These are phyloP conservation scores for Pseudomyrmex flavicornis DNA, from an alignment of 1,140 invertebrate genomes.

Conservation along the genomic window DNA sequence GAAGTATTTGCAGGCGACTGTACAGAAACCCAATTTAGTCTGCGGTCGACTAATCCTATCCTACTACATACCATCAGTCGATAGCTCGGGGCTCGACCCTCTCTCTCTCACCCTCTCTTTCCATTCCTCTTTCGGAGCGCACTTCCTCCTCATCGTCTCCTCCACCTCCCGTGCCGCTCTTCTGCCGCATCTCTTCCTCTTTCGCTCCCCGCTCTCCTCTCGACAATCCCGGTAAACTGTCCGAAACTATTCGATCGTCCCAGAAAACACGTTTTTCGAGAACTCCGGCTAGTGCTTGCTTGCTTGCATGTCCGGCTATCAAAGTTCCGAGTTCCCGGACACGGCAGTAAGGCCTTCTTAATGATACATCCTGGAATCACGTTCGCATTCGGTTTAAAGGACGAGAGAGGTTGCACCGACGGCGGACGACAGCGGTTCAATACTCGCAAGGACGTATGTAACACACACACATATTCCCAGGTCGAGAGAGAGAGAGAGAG, in stretches of 20 bases:
- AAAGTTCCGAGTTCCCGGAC: constrained; percentile 21
- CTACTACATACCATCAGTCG: constrained; percentile 83
- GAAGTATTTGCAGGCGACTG: constrained; percentile 82
- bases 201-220: constrained; percentile 36
- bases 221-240: constrained; percentile 65
- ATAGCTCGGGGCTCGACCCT: constrained; percentile 80
- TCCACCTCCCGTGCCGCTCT: constrained; percentile 34
- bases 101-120: constrained; percentile 73
- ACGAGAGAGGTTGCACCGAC: neutral
- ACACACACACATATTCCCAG: neutral
- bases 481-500: neutral
- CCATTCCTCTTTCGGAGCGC: constrained; percentile 50
- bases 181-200: constrained; percentile 60
- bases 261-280: constrained; percentile 48
- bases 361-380: constrained; percentile 40
- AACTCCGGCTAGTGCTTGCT: neutral
- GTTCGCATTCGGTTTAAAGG: constrained; percentile 29
- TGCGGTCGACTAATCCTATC: constrained; percentile 84
- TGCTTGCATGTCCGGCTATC: constrained; percentile 38
- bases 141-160: constrained; percentile 58
- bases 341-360: constrained; percentile 18
- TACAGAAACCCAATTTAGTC: constrained; percentile 84
- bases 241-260: constrained; percentile 57
- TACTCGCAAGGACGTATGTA: neutral
- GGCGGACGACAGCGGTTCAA: neutral